Conservation (phyloP, 2,888 invertebrate genomes). For the Lasius fuliginosus region DNA sequence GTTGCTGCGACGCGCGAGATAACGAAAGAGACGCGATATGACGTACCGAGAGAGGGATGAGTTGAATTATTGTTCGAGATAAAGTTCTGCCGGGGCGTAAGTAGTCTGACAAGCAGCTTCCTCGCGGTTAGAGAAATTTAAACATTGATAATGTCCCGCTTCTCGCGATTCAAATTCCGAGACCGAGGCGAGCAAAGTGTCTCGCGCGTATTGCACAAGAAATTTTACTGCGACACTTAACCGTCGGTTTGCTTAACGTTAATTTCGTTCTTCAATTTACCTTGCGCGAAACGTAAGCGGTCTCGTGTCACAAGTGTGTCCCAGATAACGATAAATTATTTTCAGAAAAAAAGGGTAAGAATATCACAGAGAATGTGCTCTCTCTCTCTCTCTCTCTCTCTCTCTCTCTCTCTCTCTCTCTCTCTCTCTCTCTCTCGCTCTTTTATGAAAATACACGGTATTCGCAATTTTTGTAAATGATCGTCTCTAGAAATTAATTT, state of each 20-base stretch:
- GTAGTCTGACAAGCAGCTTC: conserved; percentile 61
- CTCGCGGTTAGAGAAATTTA: conserved; percentile 71
- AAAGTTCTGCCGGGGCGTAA: conserved; percentile 61
- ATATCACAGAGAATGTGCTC: not conserved
- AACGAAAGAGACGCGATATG: conserved; percentile 46
- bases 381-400: not conserved
- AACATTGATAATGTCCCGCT: conserved; percentile 70
- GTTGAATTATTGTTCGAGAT: conserved; percentile 72
- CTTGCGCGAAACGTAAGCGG: conserved; percentile 35
- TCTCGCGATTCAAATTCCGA: conserved; percentile 34
- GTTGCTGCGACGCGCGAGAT: conserved; percentile 47
- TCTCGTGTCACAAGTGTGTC: conserved; percentile 9
- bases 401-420: not conserved
- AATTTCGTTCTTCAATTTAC: conserved; percentile 51
- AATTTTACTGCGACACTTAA: conserved; percentile 48
- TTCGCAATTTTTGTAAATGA: not conserved
- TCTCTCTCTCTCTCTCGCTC: not conserved
- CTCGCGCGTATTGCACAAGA: conserved; percentile 34
- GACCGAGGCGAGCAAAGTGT: conserved; percentile 32
- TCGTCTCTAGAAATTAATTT: not conserved
- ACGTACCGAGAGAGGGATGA: conserved; percentile 47
- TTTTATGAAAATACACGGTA: not conserved
- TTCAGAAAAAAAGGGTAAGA: not conserved
- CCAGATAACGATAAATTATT: conserved; percentile 46
- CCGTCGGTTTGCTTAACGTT: conserved; percentile 46